phyloP scores from a whole-genome alignment of 2,888 invertebrate species.

The Lagria hirta region DNA sequence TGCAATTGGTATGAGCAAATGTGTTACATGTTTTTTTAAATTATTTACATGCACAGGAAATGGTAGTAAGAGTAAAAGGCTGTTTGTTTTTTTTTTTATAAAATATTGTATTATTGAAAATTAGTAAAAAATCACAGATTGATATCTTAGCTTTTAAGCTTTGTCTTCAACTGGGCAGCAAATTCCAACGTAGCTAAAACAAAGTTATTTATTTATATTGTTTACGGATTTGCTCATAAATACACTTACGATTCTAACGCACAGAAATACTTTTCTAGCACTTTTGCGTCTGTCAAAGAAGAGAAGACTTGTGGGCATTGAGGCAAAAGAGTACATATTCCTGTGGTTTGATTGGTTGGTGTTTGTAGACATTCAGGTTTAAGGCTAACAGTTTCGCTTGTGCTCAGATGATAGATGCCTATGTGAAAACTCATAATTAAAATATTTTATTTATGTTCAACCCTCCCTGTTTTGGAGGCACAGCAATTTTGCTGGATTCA shows the following conservation, averaged over 20 bases:
- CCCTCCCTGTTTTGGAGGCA: too few relatives aligned
- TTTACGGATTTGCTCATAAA: neutral
- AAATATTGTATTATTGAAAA: constrained; percentile 1
- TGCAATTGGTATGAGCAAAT: too few relatives aligned
- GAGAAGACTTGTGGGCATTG: constrained; percentile 34
- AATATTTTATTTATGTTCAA: too few relatives aligned
- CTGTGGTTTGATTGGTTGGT: constrained; percentile 28
- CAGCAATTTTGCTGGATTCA: too few relatives aligned
- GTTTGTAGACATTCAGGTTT: constrained; percentile 34
- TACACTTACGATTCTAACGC: constrained; percentile 35
- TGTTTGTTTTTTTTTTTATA: too few relatives aligned
- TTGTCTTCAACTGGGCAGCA: constrained; percentile 38
- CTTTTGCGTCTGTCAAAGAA: constrained; percentile 31
- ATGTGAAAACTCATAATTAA: constrained; percentile 1
- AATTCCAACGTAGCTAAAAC: constrained; percentile 38
- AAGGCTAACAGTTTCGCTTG: constrained; percentile 29
- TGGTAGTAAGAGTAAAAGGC: too few relatives aligned
- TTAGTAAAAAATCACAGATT: constrained; percentile 11
- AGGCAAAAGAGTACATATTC: constrained; percentile 37
- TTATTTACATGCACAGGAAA: too few relatives aligned
- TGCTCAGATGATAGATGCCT: constrained; percentile 35
- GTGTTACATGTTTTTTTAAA: too few relatives aligned
- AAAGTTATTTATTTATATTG: neutral
- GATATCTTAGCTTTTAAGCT: too few relatives aligned
- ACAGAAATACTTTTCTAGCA: constrained; percentile 38